phyloP scores from a whole-genome alignment of 2,888 invertebrate genomes.

The Petrophora chlorosata region DNA sequence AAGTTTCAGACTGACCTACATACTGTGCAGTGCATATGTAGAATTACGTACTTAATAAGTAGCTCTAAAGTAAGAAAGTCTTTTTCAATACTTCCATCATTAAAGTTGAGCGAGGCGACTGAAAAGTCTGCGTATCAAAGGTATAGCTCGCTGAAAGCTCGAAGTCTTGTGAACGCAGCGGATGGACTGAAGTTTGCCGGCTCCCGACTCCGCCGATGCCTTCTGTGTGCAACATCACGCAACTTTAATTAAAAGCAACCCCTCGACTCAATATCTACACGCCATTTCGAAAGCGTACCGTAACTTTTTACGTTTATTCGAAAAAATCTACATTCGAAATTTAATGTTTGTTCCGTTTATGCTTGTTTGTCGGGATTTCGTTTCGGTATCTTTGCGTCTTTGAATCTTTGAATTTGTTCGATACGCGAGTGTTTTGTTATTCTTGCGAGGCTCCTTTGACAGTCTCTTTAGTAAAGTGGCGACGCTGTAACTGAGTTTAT shows the following conservation, averaged over 20 bases:
- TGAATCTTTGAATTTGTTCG: too few species aligned
- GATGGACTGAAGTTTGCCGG: conserved; percentile 39
- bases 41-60: too few species aligned
- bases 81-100: background rate
- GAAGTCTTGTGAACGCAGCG: conserved; percentile 29
- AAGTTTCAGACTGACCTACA: too few species aligned
- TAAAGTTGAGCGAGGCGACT: background rate
- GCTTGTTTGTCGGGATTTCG: conserved; percentile 45
- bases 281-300: conserved; percentile 45
- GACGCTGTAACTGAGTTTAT: conserved; percentile 22
- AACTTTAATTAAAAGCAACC: conserved; percentile 67
- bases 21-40: too few species aligned
- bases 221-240: conserved; percentile 52
- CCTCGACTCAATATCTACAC: conserved; percentile 34
- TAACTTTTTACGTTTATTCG: conserved; percentile 56
- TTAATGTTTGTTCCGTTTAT: conserved; percentile 55
- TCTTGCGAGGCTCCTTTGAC: conserved; percentile 21
- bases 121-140: conserved; percentile 37
- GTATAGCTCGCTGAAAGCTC: conserved; percentile 30
- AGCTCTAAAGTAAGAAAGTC: too few species aligned
- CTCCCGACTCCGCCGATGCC: conserved; percentile 25
- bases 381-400: conserved; percentile 33
- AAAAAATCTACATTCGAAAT: conserved; percentile 55
- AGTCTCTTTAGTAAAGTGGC: conserved; percentile 26
- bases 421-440: conserved; percentile 31